phyloP scores from a whole-genome alignment of 2,113 vertebrate genomes.

The Mesoclemmys tuberculata region DNA sequence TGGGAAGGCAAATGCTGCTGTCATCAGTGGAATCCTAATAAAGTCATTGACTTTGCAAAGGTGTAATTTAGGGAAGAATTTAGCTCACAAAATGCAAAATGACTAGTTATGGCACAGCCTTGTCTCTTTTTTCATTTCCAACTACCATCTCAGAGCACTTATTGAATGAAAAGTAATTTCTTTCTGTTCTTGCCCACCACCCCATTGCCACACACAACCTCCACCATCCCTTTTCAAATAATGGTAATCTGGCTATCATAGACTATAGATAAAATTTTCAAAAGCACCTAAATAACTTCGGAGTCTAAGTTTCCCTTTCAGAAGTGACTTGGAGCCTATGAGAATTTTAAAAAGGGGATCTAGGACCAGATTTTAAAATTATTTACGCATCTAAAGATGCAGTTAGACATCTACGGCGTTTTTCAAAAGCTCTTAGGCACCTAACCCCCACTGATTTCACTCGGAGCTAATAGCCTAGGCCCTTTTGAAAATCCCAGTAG shows the following conservation, averaged over 20 bases:
- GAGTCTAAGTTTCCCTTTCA: neutral
- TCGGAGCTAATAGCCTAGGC: neutral
- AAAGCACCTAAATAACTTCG: neutral
- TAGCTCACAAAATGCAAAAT: neutral
- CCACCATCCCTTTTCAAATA: neutral
- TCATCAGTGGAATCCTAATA: rapidly evolving
- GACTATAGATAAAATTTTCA: neutral
- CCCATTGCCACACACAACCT: neutral
- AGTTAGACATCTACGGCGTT: neutral
- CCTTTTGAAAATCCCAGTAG: slow-evolving; percentile 26
- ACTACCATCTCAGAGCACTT: neutral
- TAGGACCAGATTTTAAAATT: neutral
- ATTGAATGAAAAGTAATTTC: neutral
- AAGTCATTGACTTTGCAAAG: neutral
- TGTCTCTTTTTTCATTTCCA: neutral
- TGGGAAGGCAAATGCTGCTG: neutral
- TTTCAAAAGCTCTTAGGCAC: neutral
- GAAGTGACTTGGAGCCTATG: neutral
- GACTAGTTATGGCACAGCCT: neutral
- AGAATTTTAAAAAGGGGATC: neutral
- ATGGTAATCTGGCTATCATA: neutral
- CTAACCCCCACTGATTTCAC: neutral
- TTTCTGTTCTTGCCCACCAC: neutral
- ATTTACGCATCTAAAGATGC: neutral
- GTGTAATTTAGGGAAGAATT: neutral